Evolutionary conservation across 1,140 invertebrate species (phyloP).

Genomic region (Drosophila trapezifrons): DNA sequence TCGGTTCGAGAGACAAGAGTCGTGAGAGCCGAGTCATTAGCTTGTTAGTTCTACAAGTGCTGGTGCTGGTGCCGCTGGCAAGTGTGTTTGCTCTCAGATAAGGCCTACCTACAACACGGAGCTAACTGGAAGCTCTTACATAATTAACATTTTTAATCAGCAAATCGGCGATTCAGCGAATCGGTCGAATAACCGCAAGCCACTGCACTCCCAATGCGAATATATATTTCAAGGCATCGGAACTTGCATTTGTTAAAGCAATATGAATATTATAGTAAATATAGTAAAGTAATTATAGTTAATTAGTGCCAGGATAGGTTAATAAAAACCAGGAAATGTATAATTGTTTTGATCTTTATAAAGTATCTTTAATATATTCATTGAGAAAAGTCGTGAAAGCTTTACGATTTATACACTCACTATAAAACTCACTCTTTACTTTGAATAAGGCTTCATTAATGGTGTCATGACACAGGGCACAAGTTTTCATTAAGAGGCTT

Average conservation of each 20-base stretch:
- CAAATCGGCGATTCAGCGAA: slow-evolving; percentile 4
- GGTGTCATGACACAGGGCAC: no score
- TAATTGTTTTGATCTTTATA: neutral
- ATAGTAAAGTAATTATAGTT: no score
- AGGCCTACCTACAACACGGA: slow-evolving; percentile 18
- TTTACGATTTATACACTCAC: no score
- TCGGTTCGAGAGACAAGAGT: slow-evolving; percentile 11
- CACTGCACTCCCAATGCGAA: slow-evolving; percentile 18
- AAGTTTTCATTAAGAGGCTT: no score
- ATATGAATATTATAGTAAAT: no score
- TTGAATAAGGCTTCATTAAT: no score
- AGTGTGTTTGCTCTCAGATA: slow-evolving; percentile 28
- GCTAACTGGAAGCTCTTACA: slow-evolving; percentile 25
- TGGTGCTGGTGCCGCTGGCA: no score
- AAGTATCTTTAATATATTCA: neutral
- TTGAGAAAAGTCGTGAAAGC: no score
- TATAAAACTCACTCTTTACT: no score
- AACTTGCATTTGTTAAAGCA: neutral
- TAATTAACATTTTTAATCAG: slow-evolving; percentile 40
- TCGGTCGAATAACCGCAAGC: slow-evolving; percentile 24
- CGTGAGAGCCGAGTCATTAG: slow-evolving; percentile 17
- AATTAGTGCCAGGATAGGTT: neutral
- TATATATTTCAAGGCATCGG: slow-evolving; percentile 15
- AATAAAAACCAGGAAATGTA: neutral
- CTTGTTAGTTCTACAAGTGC: slow-evolving; percentile 36